phyloP scores from a whole-genome alignment of 2,113 vertebrate species.

The Oreochromis spilurus region DNA sequence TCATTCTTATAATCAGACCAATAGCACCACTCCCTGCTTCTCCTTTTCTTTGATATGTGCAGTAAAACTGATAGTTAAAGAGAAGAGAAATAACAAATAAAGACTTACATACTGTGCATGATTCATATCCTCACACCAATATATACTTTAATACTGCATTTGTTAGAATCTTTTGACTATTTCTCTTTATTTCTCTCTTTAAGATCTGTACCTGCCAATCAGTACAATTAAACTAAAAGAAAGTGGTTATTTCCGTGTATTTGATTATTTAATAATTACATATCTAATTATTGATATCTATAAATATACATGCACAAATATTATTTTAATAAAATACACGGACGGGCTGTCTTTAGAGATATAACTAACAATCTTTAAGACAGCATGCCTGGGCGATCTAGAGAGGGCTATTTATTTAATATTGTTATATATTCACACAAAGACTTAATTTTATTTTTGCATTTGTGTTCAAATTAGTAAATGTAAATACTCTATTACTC shows the following conservation, averaged over 20 bases:
- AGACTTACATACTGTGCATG: neutral
- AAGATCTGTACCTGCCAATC: neutral
- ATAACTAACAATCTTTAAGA: neutral
- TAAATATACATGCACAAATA: neutral
- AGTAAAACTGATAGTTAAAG: neutral
- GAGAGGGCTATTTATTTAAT: neutral
- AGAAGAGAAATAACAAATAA: neutral
- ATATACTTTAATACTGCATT: neutral
- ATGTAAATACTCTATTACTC: neutral
- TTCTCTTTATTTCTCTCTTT: neutral
- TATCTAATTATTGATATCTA: neutral
- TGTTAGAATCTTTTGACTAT: neutral
- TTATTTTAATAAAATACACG: neutral
- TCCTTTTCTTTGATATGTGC: constrained; percentile 8
- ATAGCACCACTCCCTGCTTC: constrained; percentile 22
- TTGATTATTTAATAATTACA: neutral
- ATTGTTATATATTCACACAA: neutral
- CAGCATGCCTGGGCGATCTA: neutral
- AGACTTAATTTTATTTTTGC: neutral
- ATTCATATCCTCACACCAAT: neutral
- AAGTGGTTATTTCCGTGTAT: neutral
- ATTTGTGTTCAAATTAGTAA: neutral
- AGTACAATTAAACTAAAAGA: neutral
- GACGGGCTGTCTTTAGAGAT: neutral
- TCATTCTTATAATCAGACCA: constrained; percentile 48